Percentiles rank a stretch among this genome's conserved stretches.
Evolutionary conservation across 92 coral and sea anemone species (phyloP).

Genomic region (Virgularia gustaviana): DNA sequence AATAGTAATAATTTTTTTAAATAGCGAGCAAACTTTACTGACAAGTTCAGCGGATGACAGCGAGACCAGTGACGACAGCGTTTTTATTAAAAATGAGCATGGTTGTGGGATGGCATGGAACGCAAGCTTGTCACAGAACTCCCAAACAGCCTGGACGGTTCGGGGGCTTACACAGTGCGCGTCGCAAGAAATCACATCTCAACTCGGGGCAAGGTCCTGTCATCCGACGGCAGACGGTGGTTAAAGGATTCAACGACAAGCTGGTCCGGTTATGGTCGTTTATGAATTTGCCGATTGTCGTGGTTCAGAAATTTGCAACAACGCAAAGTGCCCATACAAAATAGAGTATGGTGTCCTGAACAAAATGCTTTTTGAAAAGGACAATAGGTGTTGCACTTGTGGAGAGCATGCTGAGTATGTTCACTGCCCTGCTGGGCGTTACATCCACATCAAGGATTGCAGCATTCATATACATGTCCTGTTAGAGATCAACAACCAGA

Average conservation of each 20-base stretch:
- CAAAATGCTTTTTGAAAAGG: not conserved
- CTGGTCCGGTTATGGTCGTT: not conserved
- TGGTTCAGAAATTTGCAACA: not conserved
- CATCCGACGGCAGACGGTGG: not conserved
- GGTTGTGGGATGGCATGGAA: no score
- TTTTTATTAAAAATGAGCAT: no score
- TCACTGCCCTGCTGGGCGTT: not conserved
- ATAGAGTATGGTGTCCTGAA: not conserved
- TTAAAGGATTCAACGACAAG: slow-evolving; percentile 1
- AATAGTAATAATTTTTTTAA: no score
- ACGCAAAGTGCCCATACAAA: not conserved
- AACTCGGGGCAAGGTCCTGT: not conserved
- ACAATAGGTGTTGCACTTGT: not conserved
- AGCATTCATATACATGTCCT: not conserved
- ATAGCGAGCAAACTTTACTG: no score
- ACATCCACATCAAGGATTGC: not conserved
- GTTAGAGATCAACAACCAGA: not conserved
- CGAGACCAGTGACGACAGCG: no score
- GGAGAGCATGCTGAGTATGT: not conserved
- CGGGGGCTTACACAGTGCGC: no score
- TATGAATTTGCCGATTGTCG: not conserved
- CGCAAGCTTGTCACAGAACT: no score
- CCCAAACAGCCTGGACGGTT: no score
- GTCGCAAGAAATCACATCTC: no score
- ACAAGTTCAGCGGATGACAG: no score